phyloP scores from a whole-genome alignment of 2,888 invertebrate species.

The Agelastica alni region DNA sequence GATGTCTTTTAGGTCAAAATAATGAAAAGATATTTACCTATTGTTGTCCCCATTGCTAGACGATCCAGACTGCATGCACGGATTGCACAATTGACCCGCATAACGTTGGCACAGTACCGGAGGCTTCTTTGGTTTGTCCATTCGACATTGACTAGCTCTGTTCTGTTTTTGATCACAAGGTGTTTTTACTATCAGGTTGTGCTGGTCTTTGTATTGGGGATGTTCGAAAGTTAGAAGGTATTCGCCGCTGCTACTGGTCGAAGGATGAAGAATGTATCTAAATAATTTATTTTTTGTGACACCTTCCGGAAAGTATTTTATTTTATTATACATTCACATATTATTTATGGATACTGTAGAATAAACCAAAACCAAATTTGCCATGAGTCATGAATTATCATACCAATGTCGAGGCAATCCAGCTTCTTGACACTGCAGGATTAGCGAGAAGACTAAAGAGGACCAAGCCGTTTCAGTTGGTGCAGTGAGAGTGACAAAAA shows the following conservation, averaged over 20 bases:
- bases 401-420: no score
- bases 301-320: no score
- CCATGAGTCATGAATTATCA: no score
- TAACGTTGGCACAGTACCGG: constrained; percentile 43
- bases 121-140: constrained; percentile 47
- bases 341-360: no score
- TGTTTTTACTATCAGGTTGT: constrained; percentile 69
- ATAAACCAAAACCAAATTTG: no score
- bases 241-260: constrained; percentile 67
- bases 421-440: no score
- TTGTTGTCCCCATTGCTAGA: constrained; percentile 49
- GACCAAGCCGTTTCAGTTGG: no score
- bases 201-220: constrained; percentile 68
- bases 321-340: no score
- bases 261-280: constrained; percentile 64
- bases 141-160: constrained; percentile 44
- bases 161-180: constrained; percentile 56
- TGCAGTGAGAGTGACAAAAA: no score
- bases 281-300: no score
- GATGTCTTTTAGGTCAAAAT: no score
- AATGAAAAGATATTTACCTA: constrained; percentile 3
- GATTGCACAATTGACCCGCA: constrained; percentile 68
- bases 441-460: no score
- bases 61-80: constrained; percentile 67
- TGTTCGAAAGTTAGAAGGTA: constrained; percentile 75